phyloP scores from a whole-genome alignment of 2,113 vertebrate species.

The Saguinus midas region DNA sequence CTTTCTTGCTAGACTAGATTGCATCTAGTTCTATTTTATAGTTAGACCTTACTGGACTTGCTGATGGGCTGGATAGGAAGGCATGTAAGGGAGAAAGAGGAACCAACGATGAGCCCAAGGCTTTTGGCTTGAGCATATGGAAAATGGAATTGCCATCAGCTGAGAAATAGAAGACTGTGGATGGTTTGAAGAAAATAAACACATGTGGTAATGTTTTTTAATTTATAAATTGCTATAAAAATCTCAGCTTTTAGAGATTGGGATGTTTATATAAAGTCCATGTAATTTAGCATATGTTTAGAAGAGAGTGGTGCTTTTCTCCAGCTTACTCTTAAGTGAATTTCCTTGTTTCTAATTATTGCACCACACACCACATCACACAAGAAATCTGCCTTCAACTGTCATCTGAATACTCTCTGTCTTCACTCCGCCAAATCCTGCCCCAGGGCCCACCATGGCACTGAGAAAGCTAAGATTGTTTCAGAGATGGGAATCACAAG shows the following conservation, averaged over 20 bases:
- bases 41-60: neutral
- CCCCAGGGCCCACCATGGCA: neutral
- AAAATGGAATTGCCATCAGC: neutral
- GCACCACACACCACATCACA: neutral
- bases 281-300: slow-evolving; percentile 1
- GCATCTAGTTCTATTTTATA: neutral
- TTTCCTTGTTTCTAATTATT: neutral
- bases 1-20: neutral
- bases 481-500: neutral
- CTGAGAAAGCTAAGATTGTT: neutral
- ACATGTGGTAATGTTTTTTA: neutral
- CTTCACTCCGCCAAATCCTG: neutral
- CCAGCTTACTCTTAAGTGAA: neutral
- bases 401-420: neutral
- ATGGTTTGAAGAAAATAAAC: neutral
- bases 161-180: neutral
- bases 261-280: neutral
- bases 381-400: neutral
- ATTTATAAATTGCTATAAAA: neutral
- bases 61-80: neutral
- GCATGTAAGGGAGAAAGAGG: no score
- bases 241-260: neutral
- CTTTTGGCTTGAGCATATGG: neutral
- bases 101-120: neutral
- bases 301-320: neutral